A percentile compares a stretch with the other conserved stretches of the same genome.
These are phyloP conservation scores for Plestiodon gilberti DNA, from an alignment of 2,113 vertebrate species.

Conservation along the genomic window DNA sequence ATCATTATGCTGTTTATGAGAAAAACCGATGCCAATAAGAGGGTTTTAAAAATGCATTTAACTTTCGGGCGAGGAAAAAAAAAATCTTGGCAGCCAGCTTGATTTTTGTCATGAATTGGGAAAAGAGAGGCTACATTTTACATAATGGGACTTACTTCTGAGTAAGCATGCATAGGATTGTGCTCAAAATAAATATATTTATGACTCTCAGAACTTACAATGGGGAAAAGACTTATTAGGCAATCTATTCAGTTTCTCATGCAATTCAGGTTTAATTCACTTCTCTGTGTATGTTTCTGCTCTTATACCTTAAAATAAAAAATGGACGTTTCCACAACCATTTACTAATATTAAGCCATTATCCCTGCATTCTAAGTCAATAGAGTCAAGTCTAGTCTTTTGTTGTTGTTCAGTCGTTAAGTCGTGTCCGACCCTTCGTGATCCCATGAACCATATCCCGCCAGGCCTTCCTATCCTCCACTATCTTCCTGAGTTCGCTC, in stretches of 20 bases:
- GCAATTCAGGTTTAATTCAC: neutral
- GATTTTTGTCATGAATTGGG: neutral
- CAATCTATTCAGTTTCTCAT: neutral
- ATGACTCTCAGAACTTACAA: neutral
- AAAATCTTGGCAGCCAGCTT: neutral
- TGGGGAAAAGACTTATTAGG: neutral
- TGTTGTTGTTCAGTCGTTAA: no score
- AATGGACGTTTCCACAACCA: neutral
- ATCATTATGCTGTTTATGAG: neutral
- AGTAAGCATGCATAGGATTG: no score
- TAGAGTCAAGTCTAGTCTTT: no score
- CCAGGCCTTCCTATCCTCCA: no score
- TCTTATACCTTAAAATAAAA: neutral
- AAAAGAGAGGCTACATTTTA: neutral
- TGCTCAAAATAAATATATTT: constrained; percentile 1
- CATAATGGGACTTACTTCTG: no score
- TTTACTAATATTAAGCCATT: neutral
- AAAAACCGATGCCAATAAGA: neutral
- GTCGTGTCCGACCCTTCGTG: no score
- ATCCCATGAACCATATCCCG: no score
- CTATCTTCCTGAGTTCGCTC: no score
- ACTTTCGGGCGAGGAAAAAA: neutral
- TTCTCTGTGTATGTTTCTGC: neutral
- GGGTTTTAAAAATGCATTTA: neutral
- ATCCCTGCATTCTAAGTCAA: neutral